A percentile compares a stretch with the other conserved stretches of the same genome.
Conservation (phyloP, 1,140 invertebrate genomes). For the Drosophila virilis region DNA sequence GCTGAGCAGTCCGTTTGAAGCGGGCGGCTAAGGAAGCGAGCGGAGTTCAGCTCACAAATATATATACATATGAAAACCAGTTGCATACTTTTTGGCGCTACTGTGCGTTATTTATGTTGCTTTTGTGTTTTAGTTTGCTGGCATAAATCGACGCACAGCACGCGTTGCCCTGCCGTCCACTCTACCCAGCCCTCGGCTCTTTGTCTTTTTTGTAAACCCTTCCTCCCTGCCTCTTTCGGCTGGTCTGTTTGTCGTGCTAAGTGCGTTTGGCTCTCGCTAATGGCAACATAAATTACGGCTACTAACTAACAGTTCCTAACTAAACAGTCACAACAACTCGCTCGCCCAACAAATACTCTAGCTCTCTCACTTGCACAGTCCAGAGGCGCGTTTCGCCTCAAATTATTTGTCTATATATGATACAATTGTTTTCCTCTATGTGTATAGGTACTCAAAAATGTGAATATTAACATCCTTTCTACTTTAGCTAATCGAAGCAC, state of each 20-base stretch:
- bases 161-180: neutral
- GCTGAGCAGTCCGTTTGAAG: no score
- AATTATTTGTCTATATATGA: no score
- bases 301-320: constrained; percentile 64
- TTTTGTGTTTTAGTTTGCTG: constrained; percentile 45
- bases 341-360: constrained; percentile 28
- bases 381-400: no score
- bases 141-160: constrained; percentile 55
- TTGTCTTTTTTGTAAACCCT: neutral
- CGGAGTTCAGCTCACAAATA: constrained; percentile 26
- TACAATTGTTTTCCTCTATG: no score
- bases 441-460: no score
- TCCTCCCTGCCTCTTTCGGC: neutral
- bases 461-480: no score
- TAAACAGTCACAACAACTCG: constrained; percentile 56
- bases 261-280: constrained; percentile 66
- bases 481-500: no score
- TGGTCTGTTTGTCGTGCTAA: constrained; percentile 25
- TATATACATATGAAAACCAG: constrained; percentile 75
- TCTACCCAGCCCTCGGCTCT: neutral
- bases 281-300: constrained; percentile 76
- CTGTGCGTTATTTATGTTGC: constrained; percentile 65
- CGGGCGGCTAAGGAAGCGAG: neutral
- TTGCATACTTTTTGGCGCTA: constrained; percentile 64
- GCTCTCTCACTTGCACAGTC: neutral